phyloP scores from a whole-genome alignment of 2,113 vertebrate species.

The Phaethornis superciliosus region DNA sequence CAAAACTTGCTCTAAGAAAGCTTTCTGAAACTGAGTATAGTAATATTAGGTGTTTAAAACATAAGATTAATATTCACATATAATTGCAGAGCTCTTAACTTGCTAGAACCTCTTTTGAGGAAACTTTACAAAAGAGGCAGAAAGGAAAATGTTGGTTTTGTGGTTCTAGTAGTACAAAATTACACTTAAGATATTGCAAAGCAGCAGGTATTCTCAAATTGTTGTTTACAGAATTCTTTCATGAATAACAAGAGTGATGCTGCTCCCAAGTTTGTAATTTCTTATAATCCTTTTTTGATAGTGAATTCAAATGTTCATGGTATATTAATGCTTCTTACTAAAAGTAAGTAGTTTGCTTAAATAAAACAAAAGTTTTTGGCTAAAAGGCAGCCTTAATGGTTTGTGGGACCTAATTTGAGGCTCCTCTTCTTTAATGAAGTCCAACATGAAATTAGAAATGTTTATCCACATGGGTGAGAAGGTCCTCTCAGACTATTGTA shows the following conservation, averaged over 20 bases:
- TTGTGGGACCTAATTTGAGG: slow-evolving; percentile 43
- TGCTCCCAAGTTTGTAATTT: slow-evolving; percentile 42
- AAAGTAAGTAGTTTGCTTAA: slow-evolving; percentile 40
- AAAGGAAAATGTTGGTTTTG: not conserved
- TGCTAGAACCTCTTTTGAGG: slow-evolving; percentile 31
- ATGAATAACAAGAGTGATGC: slow-evolving; percentile 22
- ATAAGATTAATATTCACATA: slow-evolving; percentile 42
- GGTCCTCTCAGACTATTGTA: slow-evolving; percentile 12
- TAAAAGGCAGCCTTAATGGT: slow-evolving; percentile 40
- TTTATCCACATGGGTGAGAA: not conserved
- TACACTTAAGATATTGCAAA: slow-evolving; percentile 21
- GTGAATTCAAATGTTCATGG: slow-evolving; percentile 41
- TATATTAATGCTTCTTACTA: slow-evolving; percentile 45
- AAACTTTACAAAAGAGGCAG: not conserved
- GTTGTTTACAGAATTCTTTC: slow-evolving; percentile 36
- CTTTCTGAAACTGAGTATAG: slow-evolving; percentile 53
- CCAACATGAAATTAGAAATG: not conserved
- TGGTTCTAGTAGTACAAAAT: slow-evolving; percentile 30
- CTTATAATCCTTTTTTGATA: slow-evolving; percentile 44
- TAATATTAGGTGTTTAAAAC: slow-evolving; percentile 56
- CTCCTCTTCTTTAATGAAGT: slow-evolving; percentile 31
- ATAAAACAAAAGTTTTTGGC: slow-evolving; percentile 42
- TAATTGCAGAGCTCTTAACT: slow-evolving; percentile 55
- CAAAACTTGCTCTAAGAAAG: slow-evolving; percentile 8
- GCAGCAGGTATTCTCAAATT: slow-evolving; percentile 29